Base-by-base conservation (phyloP, 92 coral and sea anemone species). In the Nematostella vectensis region DNA sequence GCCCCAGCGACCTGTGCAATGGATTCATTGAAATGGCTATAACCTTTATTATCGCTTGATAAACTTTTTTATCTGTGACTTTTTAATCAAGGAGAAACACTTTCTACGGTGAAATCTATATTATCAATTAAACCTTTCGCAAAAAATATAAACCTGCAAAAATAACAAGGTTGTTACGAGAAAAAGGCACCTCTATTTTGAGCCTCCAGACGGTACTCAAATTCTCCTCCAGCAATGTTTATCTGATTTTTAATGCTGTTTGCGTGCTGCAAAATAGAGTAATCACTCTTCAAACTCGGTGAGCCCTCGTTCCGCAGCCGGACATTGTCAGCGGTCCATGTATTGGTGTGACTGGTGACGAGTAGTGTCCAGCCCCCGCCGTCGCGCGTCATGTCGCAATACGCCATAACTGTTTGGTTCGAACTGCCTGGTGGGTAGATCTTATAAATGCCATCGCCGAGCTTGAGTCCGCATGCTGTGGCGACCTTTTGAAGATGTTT, bases 291-390 rank as follows among this genome's bases (percentile, higher is more conserved):
- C 53, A 76, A 31, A 12, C 74, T 62, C 27, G 88, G 88, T 27
- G 25, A 17, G 20, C 58, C 51, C 29, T 22, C 50, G 28, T 74
- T 65, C 54, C 72, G 52, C 33, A 51, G 62, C 22, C 31, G 33
- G 23, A 81, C 56, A 54, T 69, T 55, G 38, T 45, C 25, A 1
- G 45, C 62, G 13, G 69, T 69, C 89, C 89, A 82, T 27, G 68
- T 61, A 51, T 75, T 53, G 15, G 83, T 82, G 56, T 70, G 77
- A 43, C 83, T 77, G 10, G 89, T 82, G 20, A 82, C 83, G 69
- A 82, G 67, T 55, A 82, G 89, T 22, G 83, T 82, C 89, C 89
- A 82, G 30, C 89, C 84, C 11, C 89, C 89, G 21, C 80, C 89
- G 47, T 82, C 80, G 58, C 80, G 79, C 47, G 83, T 45, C 83